Conservation (phyloP, 2,888 invertebrate genomes). For the Sturmia bella region DNA sequence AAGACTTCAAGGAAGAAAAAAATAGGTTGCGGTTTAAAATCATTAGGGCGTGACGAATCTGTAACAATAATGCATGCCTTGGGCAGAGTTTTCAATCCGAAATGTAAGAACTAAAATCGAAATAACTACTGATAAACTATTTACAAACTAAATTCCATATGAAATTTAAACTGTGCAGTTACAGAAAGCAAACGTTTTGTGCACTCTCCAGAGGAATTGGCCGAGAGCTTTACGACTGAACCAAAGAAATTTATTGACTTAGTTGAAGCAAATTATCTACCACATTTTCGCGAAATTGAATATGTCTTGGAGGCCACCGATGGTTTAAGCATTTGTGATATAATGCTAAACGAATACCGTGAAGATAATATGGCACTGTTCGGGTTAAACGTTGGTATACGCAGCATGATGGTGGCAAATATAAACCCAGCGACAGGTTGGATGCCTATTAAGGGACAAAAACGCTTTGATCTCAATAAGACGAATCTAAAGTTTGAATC, state of each 20-base stretch:
- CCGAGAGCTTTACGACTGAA: slow-evolving; percentile 86
- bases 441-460: slow-evolving; percentile 86
- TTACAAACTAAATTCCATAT: background rate
- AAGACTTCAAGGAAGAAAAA: slow-evolving; percentile 70
- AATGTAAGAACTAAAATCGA: slow-evolving; percentile 83
- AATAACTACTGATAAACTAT: too few species aligned
- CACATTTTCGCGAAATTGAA: slow-evolving; percentile 87
- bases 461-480: slow-evolving; percentile 66
- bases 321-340: slow-evolving; percentile 87
- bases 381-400: slow-evolving; percentile 85
- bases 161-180: slow-evolving; percentile 71
- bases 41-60: slow-evolving; percentile 86
- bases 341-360: slow-evolving; percentile 86
- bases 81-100: slow-evolving; percentile 90
- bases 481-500: background rate
- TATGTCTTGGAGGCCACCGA: slow-evolving; percentile 85
- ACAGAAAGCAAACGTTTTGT: slow-evolving; percentile 82
- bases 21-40: slow-evolving; percentile 77
- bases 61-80: slow-evolving; percentile 89
- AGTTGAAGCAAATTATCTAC: slow-evolving; percentile 88
- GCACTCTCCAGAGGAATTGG: slow-evolving; percentile 86
- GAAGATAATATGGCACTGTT: slow-evolving; percentile 79
- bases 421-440: slow-evolving; percentile 86
- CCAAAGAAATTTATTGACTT: slow-evolving; percentile 87
- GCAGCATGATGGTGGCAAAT: slow-evolving; percentile 89